Base-by-base conservation (phyloP, 1,140 invertebrate species). In the Homalodisca vitripennis region DNA sequence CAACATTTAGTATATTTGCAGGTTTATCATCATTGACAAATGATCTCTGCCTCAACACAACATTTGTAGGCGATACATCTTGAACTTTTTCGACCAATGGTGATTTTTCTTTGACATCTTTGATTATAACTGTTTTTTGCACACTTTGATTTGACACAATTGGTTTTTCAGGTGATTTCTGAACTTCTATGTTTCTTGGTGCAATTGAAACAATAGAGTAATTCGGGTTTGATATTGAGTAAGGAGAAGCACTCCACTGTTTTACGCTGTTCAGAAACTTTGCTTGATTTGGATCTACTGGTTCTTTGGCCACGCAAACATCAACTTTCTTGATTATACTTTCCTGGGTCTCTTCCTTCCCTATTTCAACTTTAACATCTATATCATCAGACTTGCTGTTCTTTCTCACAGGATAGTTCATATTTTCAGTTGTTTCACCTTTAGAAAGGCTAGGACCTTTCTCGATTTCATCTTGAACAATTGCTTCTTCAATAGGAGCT, bases 151-250 rank as follows among this genome's bases (percentile, higher is more conserved):
- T 31, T 30, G 63, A 20, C 14, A 66, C 30, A 66, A 26, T 60
- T 6, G 55, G 55, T 60, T 60, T 60, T 60, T 60, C 55, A 27
- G 55, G 55, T 66, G 32, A 47, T 22, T 27, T 66, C 34, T 12
- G 13, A 47, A 22, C 13, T 1, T 66, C 63, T 32, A 47, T 47
- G 2, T 60, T 64, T 30, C 46, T 63, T 29, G 68, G 32, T 48
- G 68, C 62, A 41, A 69, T 64, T 20, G 68, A 69, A 17, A 69
- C 68, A 14, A 69, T 63, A 3, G 68, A 69, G 31, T 69, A 69
- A 30, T 53, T 68, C 10, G 55, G 68, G 51, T 64, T 69, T 22
- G 68, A 27, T 20, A 69, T 41, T 26, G 60, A 46, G 20, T 24
- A 27, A 47, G 63, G 63, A 17, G 63, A 6, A 22, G 63, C 32